These are phyloP conservation scores for Drosophila lini DNA, from an alignment of 1,140 invertebrate species.

Conservation along the genomic window DNA sequence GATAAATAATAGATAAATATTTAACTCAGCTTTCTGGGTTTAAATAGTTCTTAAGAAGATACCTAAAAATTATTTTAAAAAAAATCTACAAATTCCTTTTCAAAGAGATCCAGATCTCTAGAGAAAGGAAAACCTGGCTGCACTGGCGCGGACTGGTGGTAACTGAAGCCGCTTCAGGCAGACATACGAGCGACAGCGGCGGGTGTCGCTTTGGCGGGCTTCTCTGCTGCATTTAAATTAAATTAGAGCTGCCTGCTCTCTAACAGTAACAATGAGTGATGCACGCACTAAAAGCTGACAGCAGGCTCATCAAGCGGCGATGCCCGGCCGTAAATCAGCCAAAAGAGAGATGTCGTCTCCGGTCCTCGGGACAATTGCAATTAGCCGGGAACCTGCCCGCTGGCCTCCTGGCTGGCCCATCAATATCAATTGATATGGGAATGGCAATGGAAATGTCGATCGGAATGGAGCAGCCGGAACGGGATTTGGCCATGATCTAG, in stretches of 20 bases:
- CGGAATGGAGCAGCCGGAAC: slow-evolving; percentile 26
- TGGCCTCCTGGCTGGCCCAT: slow-evolving; percentile 37
- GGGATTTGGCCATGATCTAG: slow-evolving; percentile 15
- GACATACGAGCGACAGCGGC: slow-evolving; percentile 64
- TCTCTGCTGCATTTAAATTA: slow-evolving; percentile 79
- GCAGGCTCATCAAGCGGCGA: slow-evolving; percentile 43
- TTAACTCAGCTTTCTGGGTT: no score
- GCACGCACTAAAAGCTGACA: slow-evolving; percentile 76
- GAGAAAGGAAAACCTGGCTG: slow-evolving; percentile 7
- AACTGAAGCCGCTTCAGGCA: slow-evolving; percentile 54
- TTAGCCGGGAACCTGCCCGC: slow-evolving; percentile 50
- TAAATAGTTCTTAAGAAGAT: background rate
- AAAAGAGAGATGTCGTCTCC: slow-evolving; percentile 50
- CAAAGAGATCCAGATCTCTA: background rate
- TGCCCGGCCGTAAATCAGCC: slow-evolving; percentile 68
- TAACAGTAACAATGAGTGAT: slow-evolving; percentile 83
- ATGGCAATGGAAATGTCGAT: slow-evolving; percentile 17
- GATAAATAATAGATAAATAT: background rate
- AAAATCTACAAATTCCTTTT: background rate
- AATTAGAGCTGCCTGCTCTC: slow-evolving; percentile 79
- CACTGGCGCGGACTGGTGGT: slow-evolving; percentile 18
- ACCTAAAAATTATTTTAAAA: background rate
- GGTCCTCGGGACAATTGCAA: slow-evolving; percentile 54
- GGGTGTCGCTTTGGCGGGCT: slow-evolving; percentile 56
- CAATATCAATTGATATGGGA: slow-evolving; percentile 71